Evolutionary conservation across 2,888 invertebrate species (phyloP).

Genomic region (Chloroclysta siterata): DNA sequence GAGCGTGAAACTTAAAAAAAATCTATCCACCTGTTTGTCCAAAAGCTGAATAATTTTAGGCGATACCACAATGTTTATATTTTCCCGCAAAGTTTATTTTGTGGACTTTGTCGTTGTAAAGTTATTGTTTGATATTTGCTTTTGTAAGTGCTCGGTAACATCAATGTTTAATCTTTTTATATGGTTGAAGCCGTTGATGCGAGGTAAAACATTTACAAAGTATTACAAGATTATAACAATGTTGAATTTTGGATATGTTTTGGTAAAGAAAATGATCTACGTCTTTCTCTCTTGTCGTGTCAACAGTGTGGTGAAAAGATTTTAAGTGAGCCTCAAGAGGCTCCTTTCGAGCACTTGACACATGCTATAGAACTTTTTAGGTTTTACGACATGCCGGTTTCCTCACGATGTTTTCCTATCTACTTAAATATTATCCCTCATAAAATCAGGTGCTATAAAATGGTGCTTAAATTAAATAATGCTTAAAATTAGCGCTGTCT

Average conservation of each 20-base stretch:
- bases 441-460: too few species aligned
- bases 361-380: too few species aligned
- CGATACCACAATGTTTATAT: conserved; percentile 29
- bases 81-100: conserved; percentile 34
- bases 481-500: too few species aligned
- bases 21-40: not conserved
- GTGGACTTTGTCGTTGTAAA: conserved; percentile 33
- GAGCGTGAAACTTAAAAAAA: not conserved
- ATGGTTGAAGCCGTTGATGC: not conserved
- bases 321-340: too few species aligned
- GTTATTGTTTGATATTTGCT: conserved; percentile 37
- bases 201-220: not conserved
- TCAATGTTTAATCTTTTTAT: conserved; percentile 13
- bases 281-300: too few species aligned
- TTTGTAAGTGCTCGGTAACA: conserved; percentile 25
- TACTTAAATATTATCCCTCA: too few species aligned
- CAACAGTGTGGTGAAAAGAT: too few species aligned
- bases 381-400: too few species aligned
- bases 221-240: not conserved
- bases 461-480: too few species aligned
- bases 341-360: too few species aligned
- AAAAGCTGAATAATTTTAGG: conserved; percentile 5
- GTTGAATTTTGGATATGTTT: not conserved
- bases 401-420: too few species aligned
- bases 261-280: not conserved